Base-by-base conservation (phyloP, 1,140 invertebrate species). In the Zaprionus ornatus region DNA sequence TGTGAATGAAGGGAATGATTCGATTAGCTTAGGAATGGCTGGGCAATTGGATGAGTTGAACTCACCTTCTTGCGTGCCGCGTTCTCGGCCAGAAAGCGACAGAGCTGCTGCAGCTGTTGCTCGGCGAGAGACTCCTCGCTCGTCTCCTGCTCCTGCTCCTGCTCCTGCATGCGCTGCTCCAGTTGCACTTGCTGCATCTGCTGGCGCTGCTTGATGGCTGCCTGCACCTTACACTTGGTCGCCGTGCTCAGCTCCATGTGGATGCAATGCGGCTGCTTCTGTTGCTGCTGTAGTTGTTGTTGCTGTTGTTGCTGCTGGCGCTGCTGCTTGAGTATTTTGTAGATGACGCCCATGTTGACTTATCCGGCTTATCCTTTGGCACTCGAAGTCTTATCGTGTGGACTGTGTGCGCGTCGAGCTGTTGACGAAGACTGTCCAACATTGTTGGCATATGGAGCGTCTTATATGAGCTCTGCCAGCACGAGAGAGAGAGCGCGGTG, bases 311-410 rank as follows among this genome's bases (percentile, higher is more conserved):
- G 63, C 29, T 72, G 69, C 19, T 67, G 73, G 4, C 84, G 79
- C 5, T 86, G 91, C 45, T 91, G 90, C 55, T 91, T 91, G 3
- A 91, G 57, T 79, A 91, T 81, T 64, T 91, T 91, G 40, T 91
- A 88, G 56, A 91, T 91, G 75, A 91, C 83, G 62, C 90, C 90
- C 90, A 91, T 91, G 25, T 37, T 70, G 19, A 17, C 10, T 45
- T 17, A 45, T 17, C 40, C 19, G 45, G 21, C 17, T 63, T 21
- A 23, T 62, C 12, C 27, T 61, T 45, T 10, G 9, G 2, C 15
- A 6, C 10, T 45, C n/a, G 6, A 25, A 13, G 13, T 57, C n/a
- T 12, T 45, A 17, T 50, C 9, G 9, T 12, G 6, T 23, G n/a
- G 29, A 37, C 60, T 56, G 40, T 64, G 52, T 61, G 42, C 76